Base-by-base conservation (phyloP, 2,113 vertebrate genomes). In the Illadopsis cleaveri region DNA sequence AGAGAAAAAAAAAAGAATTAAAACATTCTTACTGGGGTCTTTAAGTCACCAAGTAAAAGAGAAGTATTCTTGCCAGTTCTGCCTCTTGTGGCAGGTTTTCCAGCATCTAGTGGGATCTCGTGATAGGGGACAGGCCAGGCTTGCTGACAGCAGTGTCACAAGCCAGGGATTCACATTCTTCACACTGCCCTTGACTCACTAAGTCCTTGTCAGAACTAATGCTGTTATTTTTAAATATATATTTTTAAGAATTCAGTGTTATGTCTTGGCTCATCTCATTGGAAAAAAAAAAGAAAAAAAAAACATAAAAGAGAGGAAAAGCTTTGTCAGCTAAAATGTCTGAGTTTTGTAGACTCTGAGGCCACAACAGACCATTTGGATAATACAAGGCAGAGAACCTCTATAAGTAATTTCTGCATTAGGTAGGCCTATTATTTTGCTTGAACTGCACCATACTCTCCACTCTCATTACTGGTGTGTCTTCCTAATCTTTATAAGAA, bases 401-500 rank as follows among this genome's bases (percentile, higher is more conserved):
- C 24, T 18, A 37, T 16, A 45, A 66, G 21, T n/a, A 66, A 81
- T 78, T 81, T 91, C 68, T 66, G 19, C 35, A 62, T 82, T 69
- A 89, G 19, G 8, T 69, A 89, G 19, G 8, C 31, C 15, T 75
- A 18, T 86, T 75, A 72, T 72, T 93, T 60, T 86, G 30, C 51
- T 76, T 95, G 64, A 90, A 91, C 30, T 58, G 15, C n/a, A 60
- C 9, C 13, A 56, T 51, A 62, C 7, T 93, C 3, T 80, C 27
- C 44, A 69, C 23, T 96, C 30, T 86, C 38, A 58, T 94, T 95
- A 86, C 27, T 51, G 15, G 1, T 47, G 6, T 35, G 5, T 66
- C 35, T 66, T 91, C 58, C 58, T 70, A 82, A 91, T 82, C 89
- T 89, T 83, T 81, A 37, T 68, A 64, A 87, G 37, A 78, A 89